Evolutionary conservation across 2,888 invertebrate species (phyloP), one percentile per base, ranked within the genome.

Genomic region (Xanthorhoe designata): DNA sequence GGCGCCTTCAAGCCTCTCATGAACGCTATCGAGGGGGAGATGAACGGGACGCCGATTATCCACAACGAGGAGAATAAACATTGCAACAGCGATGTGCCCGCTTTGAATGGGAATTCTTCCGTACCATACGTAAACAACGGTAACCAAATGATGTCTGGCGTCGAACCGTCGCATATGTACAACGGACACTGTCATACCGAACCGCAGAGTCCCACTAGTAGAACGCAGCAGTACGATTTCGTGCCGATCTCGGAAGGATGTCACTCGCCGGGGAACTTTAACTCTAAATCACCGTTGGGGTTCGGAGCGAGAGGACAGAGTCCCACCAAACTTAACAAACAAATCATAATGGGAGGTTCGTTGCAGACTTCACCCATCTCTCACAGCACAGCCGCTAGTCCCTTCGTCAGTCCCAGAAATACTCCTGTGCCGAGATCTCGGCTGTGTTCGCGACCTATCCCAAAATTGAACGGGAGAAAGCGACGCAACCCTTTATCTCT

Each of bases 201-300:
- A 59, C 96, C 96, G 0, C 96, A 96, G 71, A 96, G 96, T 89
- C 97, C 96, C 9, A 97, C 96, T 70, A 96, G 96, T 51, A 94
- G 96, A 69, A 95, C 96, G 54, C 96, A 96, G 82, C 96, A 96
- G 81, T 98, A 97, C 83, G 97, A 96, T 85, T 98, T 98, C 80
- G 96, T 96, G 35, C 98, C 98, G 0, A 98, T 98, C 80, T 97
- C 97, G 42, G 97, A 97, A 8, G 96, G 95, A n/a, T 95, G 96
- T 51, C 95, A 95, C 77, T 96, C 96, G 0, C 96, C 96, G 1
- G 80, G 86, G 29, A 94, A 94, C 72, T 89, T 91, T 72, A 83
- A 89, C 75, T 89, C 89, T 9, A 92, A 92, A 74, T 91, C 92
- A 9, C 93, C 92, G 0, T 68, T 89, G 55, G 88, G 91, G 8